Evolutionary conservation across 2,113 vertebrate species (phyloP).

Genomic region (Lampris megalopsis): DNA sequence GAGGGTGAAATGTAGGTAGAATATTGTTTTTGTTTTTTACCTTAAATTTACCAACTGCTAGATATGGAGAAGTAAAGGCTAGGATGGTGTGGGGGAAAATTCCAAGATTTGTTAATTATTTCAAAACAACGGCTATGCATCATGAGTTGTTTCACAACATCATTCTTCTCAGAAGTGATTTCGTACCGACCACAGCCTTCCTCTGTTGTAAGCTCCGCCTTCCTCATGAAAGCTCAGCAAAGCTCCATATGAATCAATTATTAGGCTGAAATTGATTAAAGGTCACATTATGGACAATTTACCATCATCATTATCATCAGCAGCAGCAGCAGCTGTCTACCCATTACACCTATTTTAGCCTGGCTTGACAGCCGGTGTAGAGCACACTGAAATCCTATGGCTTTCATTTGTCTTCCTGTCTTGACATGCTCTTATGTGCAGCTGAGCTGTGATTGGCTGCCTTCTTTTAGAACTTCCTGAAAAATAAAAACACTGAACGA

Average conservation of each 20-base stretch:
- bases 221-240: neutral
- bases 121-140: conserved; percentile 17
- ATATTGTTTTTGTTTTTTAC: neutral
- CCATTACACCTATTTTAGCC: conserved; percentile 10
- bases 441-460: conserved; percentile 62
- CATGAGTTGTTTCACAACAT: conserved; percentile 32
- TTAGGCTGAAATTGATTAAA: neutral
- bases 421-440: conserved; percentile 33
- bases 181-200: neutral
- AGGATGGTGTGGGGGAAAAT: conserved; percentile 33
- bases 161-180: conserved; percentile 11
- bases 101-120: conserved; percentile 42
- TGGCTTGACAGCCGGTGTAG: neutral
- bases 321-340: neutral
- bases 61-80: neutral
- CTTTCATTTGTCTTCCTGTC: conserved; percentile 56
- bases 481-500: conserved; percentile 64
- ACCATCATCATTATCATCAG: neutral
- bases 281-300: neutral
- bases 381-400: neutral
- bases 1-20: no score
- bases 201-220: neutral
- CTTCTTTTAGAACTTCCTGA: conserved; percentile 63
- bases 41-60: neutral
- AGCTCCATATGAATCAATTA: neutral